Evolutionary conservation across 2,888 invertebrate species (phyloP).

Genomic region (Esperia sulphurella): DNA sequence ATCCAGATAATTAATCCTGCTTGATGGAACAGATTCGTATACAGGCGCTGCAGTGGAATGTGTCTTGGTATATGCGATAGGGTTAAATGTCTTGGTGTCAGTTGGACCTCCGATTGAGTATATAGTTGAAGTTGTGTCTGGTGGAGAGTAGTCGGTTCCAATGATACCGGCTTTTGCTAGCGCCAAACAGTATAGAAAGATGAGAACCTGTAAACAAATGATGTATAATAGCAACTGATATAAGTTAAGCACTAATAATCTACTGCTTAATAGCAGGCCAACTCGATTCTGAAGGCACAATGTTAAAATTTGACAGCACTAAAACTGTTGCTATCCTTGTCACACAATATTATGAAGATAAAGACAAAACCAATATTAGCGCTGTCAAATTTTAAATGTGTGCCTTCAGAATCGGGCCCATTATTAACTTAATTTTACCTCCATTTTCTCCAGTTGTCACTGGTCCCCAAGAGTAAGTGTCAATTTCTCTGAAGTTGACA

Average conservation of each 20-base stretch:
- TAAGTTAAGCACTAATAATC: too few relatives aligned
- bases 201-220: constrained; percentile 30
- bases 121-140: constrained; percentile 19
- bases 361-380: too few relatives aligned
- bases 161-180: constrained; percentile 27
- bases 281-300: too few relatives aligned
- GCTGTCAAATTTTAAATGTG: too few relatives aligned
- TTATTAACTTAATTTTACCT: constrained; percentile 35
- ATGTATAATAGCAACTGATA: too few relatives aligned
- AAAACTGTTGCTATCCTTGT: too few relatives aligned
- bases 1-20: constrained; percentile 20
- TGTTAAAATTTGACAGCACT: too few relatives aligned
- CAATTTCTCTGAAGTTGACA: constrained; percentile 24
- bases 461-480: constrained; percentile 32
- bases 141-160: constrained; percentile 23
- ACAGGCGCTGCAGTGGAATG: constrained; percentile 21
- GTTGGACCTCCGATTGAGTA: constrained; percentile 22
- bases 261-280: too few relatives aligned
- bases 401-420: too few relatives aligned
- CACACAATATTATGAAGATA: too few relatives aligned
- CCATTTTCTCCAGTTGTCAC: constrained; percentile 31
- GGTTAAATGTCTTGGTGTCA: constrained; percentile 6
- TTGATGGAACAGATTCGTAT: constrained; percentile 25
- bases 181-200: constrained; percentile 26
- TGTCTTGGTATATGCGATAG: constrained; percentile 4